Evolutionary conservation across 2,797 vertebrate genomes (phyloP), one percentile per base, ranked within the genome.

Genomic region (Peromyscus attwateri): DNA sequence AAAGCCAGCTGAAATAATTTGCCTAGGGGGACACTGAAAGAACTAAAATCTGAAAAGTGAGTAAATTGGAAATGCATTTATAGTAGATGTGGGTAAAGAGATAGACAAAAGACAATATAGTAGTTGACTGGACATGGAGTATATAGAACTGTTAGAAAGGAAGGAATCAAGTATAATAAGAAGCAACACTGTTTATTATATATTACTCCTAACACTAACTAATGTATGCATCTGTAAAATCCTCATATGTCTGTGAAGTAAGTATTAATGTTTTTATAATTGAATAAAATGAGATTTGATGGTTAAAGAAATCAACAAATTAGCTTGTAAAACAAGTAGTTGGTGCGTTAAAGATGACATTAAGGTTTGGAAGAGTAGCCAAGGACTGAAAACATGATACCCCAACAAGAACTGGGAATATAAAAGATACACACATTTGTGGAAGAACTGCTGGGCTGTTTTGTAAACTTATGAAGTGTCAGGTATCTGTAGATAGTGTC

Each of bases 1-100:
- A 70, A 96, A 95, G 94, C 12, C 64, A 68, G 43, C 23, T 84
- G 84, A 95, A 83, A 94, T 71, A 75, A 80, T 91, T 84, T 77
- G 75, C 62, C 66, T 77, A 87, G 89, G 64, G 46, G 8, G 83
- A 52, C 3, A 13, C 29, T 70, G 73, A n/a, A 80, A 73, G 80
- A 95, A 70, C 70, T 87, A 75, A 94, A 75, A n/a, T 82, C 12
- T 82, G 71, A 77, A 64, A 85, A 92, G 73, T 52, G 57, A 16
- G 49, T 73, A 85, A 88, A 92, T 88, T 75, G 64, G 82, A 93
- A 73, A 92, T 21, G 84, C 9, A 77, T 3, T 62, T 71, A 16
- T 52, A 83, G 19, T 29, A 85, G 16, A 88, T 19, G 37, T 82
- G 14, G 66, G 81, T 82, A 71, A 91, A 27, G 40, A 91, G 37